Evolutionary conservation across 2,113 vertebrate species (phyloP).

Genomic region (Coreoperca whiteheadi): DNA sequence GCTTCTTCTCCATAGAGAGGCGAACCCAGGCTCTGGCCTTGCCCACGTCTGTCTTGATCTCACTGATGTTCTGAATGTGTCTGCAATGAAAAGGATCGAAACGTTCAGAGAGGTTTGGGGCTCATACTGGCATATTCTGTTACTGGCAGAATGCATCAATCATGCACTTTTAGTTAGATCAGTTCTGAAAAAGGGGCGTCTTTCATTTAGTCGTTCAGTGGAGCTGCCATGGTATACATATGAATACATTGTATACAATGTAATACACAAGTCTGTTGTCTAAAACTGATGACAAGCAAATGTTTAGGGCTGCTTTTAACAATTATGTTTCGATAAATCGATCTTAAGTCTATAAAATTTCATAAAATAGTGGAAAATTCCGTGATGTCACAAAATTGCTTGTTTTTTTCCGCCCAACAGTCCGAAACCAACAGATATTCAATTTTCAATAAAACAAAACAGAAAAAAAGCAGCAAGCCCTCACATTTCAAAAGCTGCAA

Average conservation of each 20-base stretch:
- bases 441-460: background rate
- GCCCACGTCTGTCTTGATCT: conserved; percentile 98
- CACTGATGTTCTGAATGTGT: conserved; percentile 97
- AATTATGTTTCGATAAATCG: background rate
- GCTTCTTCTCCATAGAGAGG: conserved; percentile 98
- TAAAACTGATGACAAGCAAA: background rate
- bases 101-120: background rate
- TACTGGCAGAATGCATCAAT: background rate
- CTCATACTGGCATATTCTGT: no score
- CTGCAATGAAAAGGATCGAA: conserved; percentile 73
- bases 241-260: background rate
- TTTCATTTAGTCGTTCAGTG: background rate
- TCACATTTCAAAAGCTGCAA: background rate
- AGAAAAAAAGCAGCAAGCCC: background rate
- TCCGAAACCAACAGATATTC: background rate
- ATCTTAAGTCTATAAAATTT: background rate
- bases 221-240: background rate
- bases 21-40: conserved; percentile 98
- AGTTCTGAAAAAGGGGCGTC: background rate
- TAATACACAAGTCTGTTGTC: background rate
- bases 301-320: background rate
- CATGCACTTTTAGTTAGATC: background rate
- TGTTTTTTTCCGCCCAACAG: background rate
- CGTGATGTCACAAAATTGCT: background rate
- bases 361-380: background rate